phyloP scores from a whole-genome alignment of 2,888 invertebrate genomes.

The Phanerotoma sp. region DNA sequence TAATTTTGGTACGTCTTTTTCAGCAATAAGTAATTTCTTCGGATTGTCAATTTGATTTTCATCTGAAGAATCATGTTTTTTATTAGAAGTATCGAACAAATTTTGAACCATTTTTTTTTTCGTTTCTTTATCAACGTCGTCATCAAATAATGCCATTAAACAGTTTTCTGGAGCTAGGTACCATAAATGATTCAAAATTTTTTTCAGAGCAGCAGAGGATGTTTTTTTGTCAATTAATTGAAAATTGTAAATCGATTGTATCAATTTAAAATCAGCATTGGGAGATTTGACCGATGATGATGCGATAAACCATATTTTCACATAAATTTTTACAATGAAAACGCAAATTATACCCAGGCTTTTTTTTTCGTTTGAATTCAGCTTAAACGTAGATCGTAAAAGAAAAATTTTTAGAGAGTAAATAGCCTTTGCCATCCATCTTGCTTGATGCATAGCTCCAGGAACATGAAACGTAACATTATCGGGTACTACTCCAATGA shows the following conservation, averaged over 20 bases:
- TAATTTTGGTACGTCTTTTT: background rate
- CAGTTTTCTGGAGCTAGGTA: constrained; percentile 9
- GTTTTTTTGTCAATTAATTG: constrained; percentile 4
- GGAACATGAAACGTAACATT: constrained; percentile 6
- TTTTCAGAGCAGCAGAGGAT: background rate
- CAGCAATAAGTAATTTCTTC: background rate
- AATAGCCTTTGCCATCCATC: constrained; percentile 18
- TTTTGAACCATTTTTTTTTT: background rate
- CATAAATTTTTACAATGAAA: constrained; percentile 5
- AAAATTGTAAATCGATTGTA: constrained; percentile 6
- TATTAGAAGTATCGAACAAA: background rate
- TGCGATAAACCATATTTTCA: constrained; percentile 6
- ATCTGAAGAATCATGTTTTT: constrained; percentile 4
- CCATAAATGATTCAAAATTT: constrained; percentile 8
- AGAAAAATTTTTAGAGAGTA: constrained; percentile 10
- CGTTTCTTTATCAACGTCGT: constrained; percentile 1
- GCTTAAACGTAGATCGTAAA: constrained; percentile 3
- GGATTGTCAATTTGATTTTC: background rate
- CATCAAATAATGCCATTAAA: constrained; percentile 11
- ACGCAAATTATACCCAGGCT: constrained; percentile 4
- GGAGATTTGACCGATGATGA: constrained; percentile 4
- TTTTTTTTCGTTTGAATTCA: constrained; percentile 3
- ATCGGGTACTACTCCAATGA: constrained; percentile 8
- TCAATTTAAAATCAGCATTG: constrained; percentile 10
- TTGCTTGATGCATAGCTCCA: constrained; percentile 21